Conservation (phyloP, 2,113 vertebrate species). For the Ploceus nigricollis region DNA sequence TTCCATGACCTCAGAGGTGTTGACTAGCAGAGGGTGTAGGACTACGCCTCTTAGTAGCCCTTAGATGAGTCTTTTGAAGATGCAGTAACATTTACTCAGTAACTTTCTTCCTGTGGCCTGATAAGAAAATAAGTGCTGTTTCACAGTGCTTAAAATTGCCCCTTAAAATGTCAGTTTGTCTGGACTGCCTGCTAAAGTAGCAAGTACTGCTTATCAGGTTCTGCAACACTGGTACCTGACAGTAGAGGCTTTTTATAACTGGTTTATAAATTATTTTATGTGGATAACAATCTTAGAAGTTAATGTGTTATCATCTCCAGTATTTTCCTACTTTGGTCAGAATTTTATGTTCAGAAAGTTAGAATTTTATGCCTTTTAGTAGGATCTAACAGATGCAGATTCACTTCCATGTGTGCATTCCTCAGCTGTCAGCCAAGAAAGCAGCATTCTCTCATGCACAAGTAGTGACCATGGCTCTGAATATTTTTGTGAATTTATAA, state of each 20-base stretch:
- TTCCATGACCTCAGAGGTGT: background rate
- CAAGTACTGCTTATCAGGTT: background rate
- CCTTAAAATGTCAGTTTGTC: background rate
- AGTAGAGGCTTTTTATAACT: background rate
- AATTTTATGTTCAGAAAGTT: background rate
- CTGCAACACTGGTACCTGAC: background rate
- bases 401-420: background rate
- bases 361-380: rapidly evolving
- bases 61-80: background rate
- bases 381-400: background rate
- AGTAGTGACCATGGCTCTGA: background rate
- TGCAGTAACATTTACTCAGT: background rate
- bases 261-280: background rate
- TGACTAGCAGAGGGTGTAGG: background rate
- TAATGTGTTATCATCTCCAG: background rate
- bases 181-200: background rate
- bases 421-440: background rate
- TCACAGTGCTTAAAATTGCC: background rate
- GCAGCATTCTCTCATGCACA: background rate
- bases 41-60: background rate
- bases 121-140: background rate
- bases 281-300: background rate
- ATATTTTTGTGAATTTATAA: background rate
- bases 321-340: background rate
- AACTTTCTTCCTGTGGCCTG: background rate